Evolutionary conservation across 2,797 vertebrate genomes (phyloP).

Genomic region (Falco novaeseelandiae): DNA sequence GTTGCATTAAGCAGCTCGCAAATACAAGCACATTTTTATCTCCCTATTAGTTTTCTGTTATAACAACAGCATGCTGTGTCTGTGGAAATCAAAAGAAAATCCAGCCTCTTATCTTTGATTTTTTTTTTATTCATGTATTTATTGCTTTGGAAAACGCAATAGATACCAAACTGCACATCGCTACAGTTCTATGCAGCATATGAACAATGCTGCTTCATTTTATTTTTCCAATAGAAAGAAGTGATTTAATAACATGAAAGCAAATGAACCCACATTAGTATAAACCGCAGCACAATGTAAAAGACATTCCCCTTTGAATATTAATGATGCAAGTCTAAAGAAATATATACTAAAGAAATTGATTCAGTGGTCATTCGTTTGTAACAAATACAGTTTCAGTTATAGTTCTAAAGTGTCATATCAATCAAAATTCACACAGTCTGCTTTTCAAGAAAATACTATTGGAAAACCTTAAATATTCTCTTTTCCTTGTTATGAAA

Average conservation of each 20-base stretch:
- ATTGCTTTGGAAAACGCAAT: conserved; percentile 14
- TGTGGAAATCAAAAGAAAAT: conserved; percentile 43
- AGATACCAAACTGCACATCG: neutral
- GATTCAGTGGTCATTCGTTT: conserved; percentile 50
- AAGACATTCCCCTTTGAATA: conserved; percentile 43
- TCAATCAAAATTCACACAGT: conserved; percentile 50
- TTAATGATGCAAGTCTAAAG: conserved; percentile 51
- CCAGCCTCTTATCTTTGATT: neutral
- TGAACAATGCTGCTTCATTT: conserved; percentile 14
- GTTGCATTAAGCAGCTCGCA: neutral
- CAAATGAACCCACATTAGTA: conserved; percentile 42
- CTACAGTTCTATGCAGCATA: neutral
- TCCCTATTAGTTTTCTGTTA: neutral
- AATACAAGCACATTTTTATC: conserved; percentile 29
- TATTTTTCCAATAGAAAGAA: conserved; percentile 17
- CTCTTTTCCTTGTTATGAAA: neutral
- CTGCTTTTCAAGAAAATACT: conserved; percentile 13
- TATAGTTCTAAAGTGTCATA: conserved; percentile 9
- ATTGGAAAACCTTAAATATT: neutral
- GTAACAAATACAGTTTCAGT: conserved; percentile 55
- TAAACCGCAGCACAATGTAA: conserved; percentile 43
- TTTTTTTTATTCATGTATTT: conserved; percentile 50
- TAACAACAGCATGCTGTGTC: neutral
- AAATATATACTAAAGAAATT: conserved; percentile 46
- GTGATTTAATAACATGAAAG: conserved; percentile 42